These are phyloP conservation scores for Coelopa frigida DNA, from an alignment of 1,140 invertebrate species.

Conservation along the genomic window DNA sequence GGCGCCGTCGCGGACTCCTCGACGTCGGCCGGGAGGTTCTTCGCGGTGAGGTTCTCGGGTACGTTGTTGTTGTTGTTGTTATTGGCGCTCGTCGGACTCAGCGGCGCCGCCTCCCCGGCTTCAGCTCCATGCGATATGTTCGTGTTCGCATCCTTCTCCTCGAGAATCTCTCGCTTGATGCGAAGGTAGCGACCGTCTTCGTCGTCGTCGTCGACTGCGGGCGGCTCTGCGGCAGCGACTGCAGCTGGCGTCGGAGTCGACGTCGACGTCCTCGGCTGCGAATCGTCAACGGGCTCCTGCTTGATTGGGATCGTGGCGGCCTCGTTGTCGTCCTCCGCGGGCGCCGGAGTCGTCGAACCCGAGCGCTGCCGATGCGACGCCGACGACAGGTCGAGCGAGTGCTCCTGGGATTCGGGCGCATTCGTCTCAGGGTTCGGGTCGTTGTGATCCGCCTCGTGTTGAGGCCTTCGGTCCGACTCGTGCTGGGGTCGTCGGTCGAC, in stretches of 20 bases:
- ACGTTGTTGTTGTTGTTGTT: constrained; percentile 12
- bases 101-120: constrained; percentile 1
- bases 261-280: not conserved
- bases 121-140: constrained; percentile 13
- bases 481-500: not conserved
- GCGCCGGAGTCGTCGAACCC: not conserved
- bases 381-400: constrained; percentile 12
- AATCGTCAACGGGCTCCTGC: constrained; percentile 32
- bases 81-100: no score
- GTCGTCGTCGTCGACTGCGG: constrained; percentile 17
- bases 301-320: constrained; percentile 26
- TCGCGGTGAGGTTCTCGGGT: constrained; percentile 4
- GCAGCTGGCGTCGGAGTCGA: not conserved
- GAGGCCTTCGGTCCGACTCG: not conserved
- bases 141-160: constrained; percentile 19
- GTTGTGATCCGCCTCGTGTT: not conserved
- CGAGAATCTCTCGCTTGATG: constrained; percentile 31
- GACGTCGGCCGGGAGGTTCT: not conserved
- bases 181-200: constrained; percentile 32
- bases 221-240: no score
- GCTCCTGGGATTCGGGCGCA: not conserved
- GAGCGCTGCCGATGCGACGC: not conserved
- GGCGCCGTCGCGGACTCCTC: not conserved
- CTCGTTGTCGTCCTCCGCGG: not conserved
- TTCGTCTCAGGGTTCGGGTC: not conserved